Base-by-base conservation (phyloP, 2,113 vertebrate genomes). In the Onychorhynchus coronatus region DNA sequence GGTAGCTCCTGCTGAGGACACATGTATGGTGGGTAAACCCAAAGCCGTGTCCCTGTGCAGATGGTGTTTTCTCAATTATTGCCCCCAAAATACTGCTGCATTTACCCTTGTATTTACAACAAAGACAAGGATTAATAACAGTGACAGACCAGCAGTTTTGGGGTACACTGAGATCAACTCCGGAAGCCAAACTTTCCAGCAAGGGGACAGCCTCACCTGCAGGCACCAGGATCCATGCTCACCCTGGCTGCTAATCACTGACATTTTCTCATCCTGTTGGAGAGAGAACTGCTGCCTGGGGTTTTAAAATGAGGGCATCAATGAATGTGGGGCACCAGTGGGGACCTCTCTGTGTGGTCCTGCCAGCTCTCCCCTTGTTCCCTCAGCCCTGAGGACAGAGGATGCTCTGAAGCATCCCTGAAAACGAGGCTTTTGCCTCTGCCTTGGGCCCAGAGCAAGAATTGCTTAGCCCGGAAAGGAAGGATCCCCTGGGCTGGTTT, bases 401-500 rank as follows among this genome's bases (percentile, higher is more conserved):
- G 55, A 66, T 49, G 44, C 88, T 47, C 81, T n/a, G 42, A 84
- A 89, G 84, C 83, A 85, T 37, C 81, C 78, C 25, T n/a, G 20
- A 76, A 79, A 83, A 56, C n/a, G 76, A 79, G 41, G 49, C 33
- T 88, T 94, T 75, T 85, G 39, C 47, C 78, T 55, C 66, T 85
- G 46, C 59, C 56, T 56, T 5, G 37, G 42, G 74, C 77, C 66
- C 0, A 0, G n/a, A 91, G 81, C 3, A 11, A 83, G 76, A 76
- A 93, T 49, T 8, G 2, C 72, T 81, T 52, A 82, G 80, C 91
- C 86, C 89, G 49, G 33, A 94, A 95, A 61, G 70, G 89, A 85
- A 95, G 93, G 72, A 87, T 89, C 74, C 87, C 37, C 85, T 66
- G 77, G 62, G 84, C 81, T 76, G 74, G 74, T 89, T 96, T 94